Base-by-base conservation (phyloP, 2,888 invertebrate genomes). In the Copidosoma aretas region DNA sequence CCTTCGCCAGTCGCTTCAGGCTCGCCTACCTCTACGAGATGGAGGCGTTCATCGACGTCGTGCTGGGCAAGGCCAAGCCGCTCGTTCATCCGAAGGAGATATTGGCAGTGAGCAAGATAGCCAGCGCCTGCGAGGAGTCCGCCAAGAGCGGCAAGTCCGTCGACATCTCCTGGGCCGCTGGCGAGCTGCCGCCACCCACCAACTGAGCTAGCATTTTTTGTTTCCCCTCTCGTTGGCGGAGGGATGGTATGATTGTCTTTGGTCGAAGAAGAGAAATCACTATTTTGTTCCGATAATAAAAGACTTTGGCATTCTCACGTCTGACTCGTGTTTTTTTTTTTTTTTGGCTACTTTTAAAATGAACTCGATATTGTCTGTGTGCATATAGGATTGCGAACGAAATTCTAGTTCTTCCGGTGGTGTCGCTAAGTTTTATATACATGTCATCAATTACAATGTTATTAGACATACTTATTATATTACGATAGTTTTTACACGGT, bases 11-110 rank as follows among this genome's bases (percentile, higher is more conserved):
- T 0, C 85, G 90, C 32, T 89, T 85, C 77, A 82, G 78, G 72
- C 81, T 84, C 49, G 88, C 85, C 0, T 90, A 90, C 78, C 77
- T 80, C 54, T 73, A 76, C 0, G 89, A 89, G 76, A 80, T 89
- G 75, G 87, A 89, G n/a, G 88, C 89, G 76, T 90, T 90, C 78
- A 75, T 90, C 60, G 86, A 88, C 71, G 84, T 89, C 17, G 81
- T 87, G 1, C 85, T 86, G 73, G 86, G 89, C 84, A 84, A 83
- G 70, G 77, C 74, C 0, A 73, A 82, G n/a, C 67, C 81, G 1
- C 77, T 80, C 0, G 86, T 90, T 1, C 84, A 84, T 1, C 84
- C 85, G 25, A 85, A 85, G 75, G 87, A 89, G 74, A 87, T 86
- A 1, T 78, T 89, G 39, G 89, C 88, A 0, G 86, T 89, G 19